A percentile compares a stretch with the other conserved stretches of the same genome.
phyloP scores from a whole-genome alignment of 2,113 vertebrate genomes.

The Lathamus discolor region DNA sequence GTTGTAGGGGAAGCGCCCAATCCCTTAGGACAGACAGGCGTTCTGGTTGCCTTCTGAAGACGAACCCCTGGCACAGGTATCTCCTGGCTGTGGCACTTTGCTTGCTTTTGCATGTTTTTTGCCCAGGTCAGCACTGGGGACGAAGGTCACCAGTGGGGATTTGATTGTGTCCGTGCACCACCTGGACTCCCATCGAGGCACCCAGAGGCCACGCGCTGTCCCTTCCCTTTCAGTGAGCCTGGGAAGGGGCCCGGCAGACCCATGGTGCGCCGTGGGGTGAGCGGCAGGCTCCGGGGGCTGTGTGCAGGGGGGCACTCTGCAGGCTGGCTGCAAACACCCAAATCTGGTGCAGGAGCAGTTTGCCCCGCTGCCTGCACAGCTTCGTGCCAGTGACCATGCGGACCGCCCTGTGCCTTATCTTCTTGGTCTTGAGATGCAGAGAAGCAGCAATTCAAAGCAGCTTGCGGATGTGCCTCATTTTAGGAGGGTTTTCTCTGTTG shows the following conservation, averaged over 20 bases:
- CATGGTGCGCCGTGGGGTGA: accelerated
- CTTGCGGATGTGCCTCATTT: neutral
- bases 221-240: no score
- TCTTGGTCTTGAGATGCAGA: neutral
- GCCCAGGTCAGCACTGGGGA: neutral
- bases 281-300: neutral
- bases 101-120: neutral
- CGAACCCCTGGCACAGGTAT: neutral
- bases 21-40: no score
- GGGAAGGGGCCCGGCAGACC: neutral
- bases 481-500: neutral
- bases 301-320: no score
- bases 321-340: neutral
- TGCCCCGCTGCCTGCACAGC: neutral
- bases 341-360: neutral
- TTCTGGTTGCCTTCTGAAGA: neutral
- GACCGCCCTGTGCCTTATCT: accelerated
- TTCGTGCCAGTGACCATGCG: accelerated
- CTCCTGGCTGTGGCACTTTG: neutral
- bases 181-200: accelerated
- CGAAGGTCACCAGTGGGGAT: no score
- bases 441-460: neutral
- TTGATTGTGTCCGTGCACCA: neutral
- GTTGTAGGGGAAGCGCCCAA: neutral
- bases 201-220: accelerated